These are phyloP conservation scores for Acropternis orthonyx DNA, from an alignment of 2,797 vertebrate genomes.

Conservation along the genomic window DNA sequence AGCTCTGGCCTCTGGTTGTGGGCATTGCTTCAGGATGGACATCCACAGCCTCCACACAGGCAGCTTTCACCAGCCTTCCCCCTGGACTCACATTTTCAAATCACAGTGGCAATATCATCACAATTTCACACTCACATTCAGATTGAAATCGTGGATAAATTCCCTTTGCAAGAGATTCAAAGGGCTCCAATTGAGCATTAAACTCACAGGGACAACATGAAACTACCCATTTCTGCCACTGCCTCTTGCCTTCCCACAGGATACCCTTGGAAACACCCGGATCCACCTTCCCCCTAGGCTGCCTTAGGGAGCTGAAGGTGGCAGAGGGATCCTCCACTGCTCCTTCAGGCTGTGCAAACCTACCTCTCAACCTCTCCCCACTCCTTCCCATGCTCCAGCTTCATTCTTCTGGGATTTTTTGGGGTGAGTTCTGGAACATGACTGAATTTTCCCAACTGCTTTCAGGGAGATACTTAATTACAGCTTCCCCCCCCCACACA, in stretches of 20 bases:
- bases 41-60: rapidly evolving
- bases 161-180: not conserved
- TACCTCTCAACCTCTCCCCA: not conserved
- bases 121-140: no score
- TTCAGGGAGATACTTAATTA: not conserved
- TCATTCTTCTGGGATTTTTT: no score
- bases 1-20: rapidly evolving
- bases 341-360: not conserved
- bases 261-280: rapidly evolving
- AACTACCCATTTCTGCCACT: not conserved
- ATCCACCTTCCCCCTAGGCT: rapidly evolving
- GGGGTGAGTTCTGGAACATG: not conserved
- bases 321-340: rapidly evolving
- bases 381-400: not conserved
- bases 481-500: rapidly evolving
- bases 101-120: not conserved
- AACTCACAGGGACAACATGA: rapidly evolving
- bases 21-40: rapidly evolving
- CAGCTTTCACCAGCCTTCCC: rapidly evolving
- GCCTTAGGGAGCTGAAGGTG: not conserved
- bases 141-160: not conserved
- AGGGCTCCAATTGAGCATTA: not conserved
- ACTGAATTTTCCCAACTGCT: not conserved
- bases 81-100: rapidly evolving
- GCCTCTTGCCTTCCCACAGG: not conserved